A percentile compares a stretch with the other conserved stretches of the same genome.
Conservation (phyloP, 2,113 vertebrate genomes). For the Hypomesus transpacificus region DNA sequence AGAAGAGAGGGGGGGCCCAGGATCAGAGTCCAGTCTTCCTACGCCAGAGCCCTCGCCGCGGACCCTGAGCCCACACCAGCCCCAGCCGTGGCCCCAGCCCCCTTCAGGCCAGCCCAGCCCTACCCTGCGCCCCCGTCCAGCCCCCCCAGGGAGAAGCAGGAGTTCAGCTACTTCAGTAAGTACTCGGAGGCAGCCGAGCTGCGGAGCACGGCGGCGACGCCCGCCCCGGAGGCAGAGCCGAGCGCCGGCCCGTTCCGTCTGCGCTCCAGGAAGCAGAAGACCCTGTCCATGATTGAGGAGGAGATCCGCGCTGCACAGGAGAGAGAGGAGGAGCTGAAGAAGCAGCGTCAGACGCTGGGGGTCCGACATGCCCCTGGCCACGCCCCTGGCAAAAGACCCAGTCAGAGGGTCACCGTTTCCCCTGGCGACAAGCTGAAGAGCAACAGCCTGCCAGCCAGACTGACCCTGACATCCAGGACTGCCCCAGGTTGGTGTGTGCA, state of each 20-base stretch:
- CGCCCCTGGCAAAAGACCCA: conserved; percentile 44
- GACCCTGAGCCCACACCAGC: conserved; percentile 43
- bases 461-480: conserved; percentile 77
- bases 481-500: conserved; percentile 76
- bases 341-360: conserved; percentile 73
- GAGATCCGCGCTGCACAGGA: conserved; percentile 97
- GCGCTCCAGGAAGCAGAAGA: conserved; percentile 91
- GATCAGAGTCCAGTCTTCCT: conserved; percentile 69
- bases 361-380: neutral
- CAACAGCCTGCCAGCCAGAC: conserved; percentile 75
- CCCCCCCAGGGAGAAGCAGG: conserved; percentile 75
- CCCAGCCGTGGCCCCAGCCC: conserved; percentile 43
- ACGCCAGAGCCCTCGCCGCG: conserved; percentile 55
- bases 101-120: conserved; percentile 48
- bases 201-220: conserved; percentile 82
- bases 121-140: conserved; percentile 70
- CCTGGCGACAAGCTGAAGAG: conserved; percentile 75
- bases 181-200: conserved; percentile 94
- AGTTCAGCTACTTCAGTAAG: conserved; percentile 96
- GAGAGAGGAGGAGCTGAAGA: conserved; percentile 94
- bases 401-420: conserved; percentile 57
- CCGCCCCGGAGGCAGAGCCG: conserved; percentile 80
- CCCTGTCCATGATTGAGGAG: conserved; percentile 97
- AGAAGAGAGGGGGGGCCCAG: conserved; percentile 70
- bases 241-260: conserved; percentile 89